phyloP scores from a whole-genome alignment of 1,140 invertebrate genomes.

The Neotoxoptera formosana region DNA sequence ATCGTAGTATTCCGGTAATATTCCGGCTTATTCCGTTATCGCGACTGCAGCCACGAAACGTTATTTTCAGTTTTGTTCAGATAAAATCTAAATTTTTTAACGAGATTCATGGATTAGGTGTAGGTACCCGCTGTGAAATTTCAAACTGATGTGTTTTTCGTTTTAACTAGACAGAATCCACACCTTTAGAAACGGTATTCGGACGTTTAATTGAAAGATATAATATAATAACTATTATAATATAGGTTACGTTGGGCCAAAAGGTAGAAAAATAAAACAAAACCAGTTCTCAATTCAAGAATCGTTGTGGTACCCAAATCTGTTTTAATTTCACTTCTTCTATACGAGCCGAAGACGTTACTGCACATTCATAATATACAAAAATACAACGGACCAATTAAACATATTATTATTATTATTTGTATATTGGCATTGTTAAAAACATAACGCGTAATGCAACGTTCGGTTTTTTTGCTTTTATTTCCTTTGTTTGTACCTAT shows the following conservation, averaged over 20 bases:
- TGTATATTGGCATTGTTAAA: neutral
- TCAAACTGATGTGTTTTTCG: neutral
- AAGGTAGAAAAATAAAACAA: neutral
- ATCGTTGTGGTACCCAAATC: neutral
- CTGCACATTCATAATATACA: neutral
- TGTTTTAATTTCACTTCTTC: slow-evolving; percentile 31
- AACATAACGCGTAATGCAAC: neutral
- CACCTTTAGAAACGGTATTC: slow-evolving; percentile 12
- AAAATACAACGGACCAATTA: neutral
- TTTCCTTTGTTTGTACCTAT: no score
- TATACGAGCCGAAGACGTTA: neutral
- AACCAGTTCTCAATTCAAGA: slow-evolving; percentile 23
- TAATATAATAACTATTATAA: slow-evolving; percentile 2
- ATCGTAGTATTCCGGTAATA: neutral
- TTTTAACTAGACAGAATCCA: neutral
- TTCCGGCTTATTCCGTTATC: neutral
- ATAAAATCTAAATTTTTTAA: neutral
- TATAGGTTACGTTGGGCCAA: slow-evolving; percentile 27
- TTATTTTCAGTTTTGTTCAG: neutral
- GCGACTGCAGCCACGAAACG: neutral
- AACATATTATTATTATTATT: neutral
- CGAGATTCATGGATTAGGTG: neutral
- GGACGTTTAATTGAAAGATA: neutral
- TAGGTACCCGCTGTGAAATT: neutral
- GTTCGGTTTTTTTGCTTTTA: slow-evolving; percentile 4